These are phyloP conservation scores for Mnemiopsis leidyi DNA, from an alignment of 37 sponge, comb jelly and placozoan genomes.

Conservation along the genomic window DNA sequence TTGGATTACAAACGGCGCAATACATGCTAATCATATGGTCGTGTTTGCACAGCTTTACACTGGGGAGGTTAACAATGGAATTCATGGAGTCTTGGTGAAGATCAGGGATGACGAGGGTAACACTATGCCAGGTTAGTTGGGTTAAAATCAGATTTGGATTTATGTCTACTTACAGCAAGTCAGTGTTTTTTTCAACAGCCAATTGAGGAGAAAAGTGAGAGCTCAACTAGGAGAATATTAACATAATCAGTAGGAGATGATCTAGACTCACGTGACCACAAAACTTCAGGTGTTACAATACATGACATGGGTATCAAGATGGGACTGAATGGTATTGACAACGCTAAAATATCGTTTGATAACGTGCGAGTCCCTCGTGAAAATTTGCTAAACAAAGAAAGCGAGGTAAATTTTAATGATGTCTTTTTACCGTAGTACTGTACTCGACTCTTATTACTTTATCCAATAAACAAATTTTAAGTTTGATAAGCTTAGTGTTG, in stretches of 20 bases:
- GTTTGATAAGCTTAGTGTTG: neutral
- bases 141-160: neutral
- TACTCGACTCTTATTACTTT: neutral
- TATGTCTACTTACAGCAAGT: neutral
- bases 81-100: slow-evolving; percentile 90
- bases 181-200: too few species aligned
- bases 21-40: slow-evolving; percentile 81
- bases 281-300: slow-evolving; percentile 82
- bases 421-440: too few species aligned
- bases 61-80: slow-evolving; percentile 86
- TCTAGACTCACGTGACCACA: too few species aligned
- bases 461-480: neutral
- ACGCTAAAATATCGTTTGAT: slow-evolving; percentile 74
- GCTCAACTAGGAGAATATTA: too few species aligned
- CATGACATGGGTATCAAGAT: slow-evolving; percentile 94
- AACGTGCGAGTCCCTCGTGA: slow-evolving; percentile 81
- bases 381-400: slow-evolving; percentile 78
- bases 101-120: slow-evolving; percentile 75
- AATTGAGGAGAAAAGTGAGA: too few species aligned
- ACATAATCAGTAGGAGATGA: too few species aligned
- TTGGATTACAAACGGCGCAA: slow-evolving; percentile 89
- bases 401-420: slow-evolving; percentile 54
- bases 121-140: slow-evolving; percentile 55
- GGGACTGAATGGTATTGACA: slow-evolving; percentile 85
- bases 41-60: slow-evolving; percentile 92